phyloP scores from a whole-genome alignment of 2,888 invertebrate genomes.

The Notocelia uddmanniana region DNA sequence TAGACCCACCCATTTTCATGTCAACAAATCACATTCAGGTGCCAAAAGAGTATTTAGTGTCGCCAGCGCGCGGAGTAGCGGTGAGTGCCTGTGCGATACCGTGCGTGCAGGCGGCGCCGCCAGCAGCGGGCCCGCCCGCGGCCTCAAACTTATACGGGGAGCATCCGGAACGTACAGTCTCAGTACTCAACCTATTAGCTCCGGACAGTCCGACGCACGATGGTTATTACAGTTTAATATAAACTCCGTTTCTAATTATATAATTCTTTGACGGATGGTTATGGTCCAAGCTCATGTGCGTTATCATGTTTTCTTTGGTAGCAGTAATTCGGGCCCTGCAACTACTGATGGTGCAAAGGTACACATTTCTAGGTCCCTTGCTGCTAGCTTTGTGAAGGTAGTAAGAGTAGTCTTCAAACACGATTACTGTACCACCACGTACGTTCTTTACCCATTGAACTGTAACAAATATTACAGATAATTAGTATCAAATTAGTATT shows the following conservation, averaged over 20 bases:
- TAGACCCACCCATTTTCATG: too few relatives aligned
- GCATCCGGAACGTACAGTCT: too few relatives aligned
- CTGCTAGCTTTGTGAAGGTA: conserved; percentile 25
- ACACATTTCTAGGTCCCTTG: conserved; percentile 43
- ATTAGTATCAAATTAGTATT: too few relatives aligned
- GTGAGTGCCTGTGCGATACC: too few relatives aligned
- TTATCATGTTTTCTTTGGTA: conserved; percentile 41
- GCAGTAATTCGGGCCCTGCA: conserved; percentile 53
- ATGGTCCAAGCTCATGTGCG: background rate
- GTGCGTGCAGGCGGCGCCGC: too few relatives aligned
- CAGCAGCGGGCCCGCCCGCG: too few relatives aligned
- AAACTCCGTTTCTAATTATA: conserved; percentile 19
- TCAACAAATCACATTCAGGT: too few relatives aligned
- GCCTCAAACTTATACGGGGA: too few relatives aligned
- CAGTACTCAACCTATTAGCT: too few relatives aligned
- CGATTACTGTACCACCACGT: conserved; percentile 18
- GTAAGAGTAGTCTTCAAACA: conserved; percentile 40
- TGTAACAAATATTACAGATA: background rate
- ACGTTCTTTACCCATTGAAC: conserved; percentile 2
- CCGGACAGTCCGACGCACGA: too few relatives aligned
- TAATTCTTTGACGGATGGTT: conserved; percentile 5
- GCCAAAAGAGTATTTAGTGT: too few relatives aligned
- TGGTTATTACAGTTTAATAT: conserved; percentile 23
- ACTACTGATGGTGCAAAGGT: conserved; percentile 49
- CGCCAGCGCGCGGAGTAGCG: too few relatives aligned